Evolutionary conservation across 2,797 vertebrate species (phyloP).

Genomic region (Phrynocephalus guinanensis): DNA sequence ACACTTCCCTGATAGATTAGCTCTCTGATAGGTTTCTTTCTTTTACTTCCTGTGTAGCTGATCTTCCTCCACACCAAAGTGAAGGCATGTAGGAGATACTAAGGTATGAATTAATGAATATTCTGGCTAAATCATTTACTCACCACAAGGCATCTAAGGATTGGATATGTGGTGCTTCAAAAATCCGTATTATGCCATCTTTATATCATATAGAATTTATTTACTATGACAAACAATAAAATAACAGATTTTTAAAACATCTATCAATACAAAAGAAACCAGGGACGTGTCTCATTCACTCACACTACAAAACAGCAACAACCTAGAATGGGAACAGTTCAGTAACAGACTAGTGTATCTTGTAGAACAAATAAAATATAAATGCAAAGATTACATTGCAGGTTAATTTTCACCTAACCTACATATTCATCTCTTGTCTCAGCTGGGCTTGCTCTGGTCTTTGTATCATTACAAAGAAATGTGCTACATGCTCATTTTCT

Average conservation of each 20-base stretch:
- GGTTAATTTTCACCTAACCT: slow-evolving; percentile 73
- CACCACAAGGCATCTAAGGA: slow-evolving; percentile 36
- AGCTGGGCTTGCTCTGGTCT: slow-evolving; percentile 57
- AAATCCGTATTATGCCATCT: slow-evolving; percentile 15
- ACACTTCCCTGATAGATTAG: slow-evolving; percentile 43
- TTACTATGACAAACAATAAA: background rate
- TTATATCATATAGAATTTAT: slow-evolving; percentile 32
- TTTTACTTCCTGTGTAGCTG: slow-evolving; percentile 57
- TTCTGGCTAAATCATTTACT: slow-evolving; percentile 37
- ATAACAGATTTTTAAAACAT: background rate
- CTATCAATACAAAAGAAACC: slow-evolving; percentile 1
- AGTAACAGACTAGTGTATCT: background rate
- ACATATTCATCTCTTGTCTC: slow-evolving; percentile 70
- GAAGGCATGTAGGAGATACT: slow-evolving; percentile 41
- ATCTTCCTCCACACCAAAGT: slow-evolving; percentile 33
- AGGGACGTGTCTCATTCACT: background rate
- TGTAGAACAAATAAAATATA: slow-evolving; percentile 37
- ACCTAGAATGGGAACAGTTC: background rate
- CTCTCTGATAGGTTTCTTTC: slow-evolving; percentile 62
- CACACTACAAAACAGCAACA: background rate
- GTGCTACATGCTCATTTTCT: slow-evolving; percentile 75
- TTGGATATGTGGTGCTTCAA: slow-evolving; percentile 1
- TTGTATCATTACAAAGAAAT: slow-evolving; percentile 47
- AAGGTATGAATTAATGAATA: slow-evolving; percentile 57
- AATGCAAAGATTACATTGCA: slow-evolving; percentile 41